Conservation (phyloP, 2,888 invertebrate species). For the Nudaria mundana region DNA sequence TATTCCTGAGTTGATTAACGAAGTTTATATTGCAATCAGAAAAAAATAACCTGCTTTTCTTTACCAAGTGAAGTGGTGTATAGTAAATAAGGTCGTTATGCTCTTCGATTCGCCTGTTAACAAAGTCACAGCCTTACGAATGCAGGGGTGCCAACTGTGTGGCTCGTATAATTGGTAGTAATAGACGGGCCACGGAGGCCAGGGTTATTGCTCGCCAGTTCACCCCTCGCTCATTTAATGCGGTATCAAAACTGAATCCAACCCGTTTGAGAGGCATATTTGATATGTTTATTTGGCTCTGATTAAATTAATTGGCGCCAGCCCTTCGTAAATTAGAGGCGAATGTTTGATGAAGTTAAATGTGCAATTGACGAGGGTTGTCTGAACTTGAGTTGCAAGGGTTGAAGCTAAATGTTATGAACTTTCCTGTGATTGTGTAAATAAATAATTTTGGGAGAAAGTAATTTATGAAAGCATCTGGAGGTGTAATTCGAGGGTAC, state of each 20-base stretch:
- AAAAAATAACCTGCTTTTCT: too few species aligned
- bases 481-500: too few species aligned
- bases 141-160: constrained; percentile 61
- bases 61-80: too few species aligned
- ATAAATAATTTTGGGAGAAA: too few species aligned
- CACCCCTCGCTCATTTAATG: constrained; percentile 32
- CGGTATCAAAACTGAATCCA: constrained; percentile 40
- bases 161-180: constrained; percentile 49
- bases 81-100: too few species aligned
- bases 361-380: constrained; percentile 6
- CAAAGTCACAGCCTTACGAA: constrained; percentile 28
- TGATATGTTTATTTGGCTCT: constrained; percentile 29
- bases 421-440: background rate
- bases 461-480: too few species aligned
- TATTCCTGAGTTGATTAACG: too few species aligned
- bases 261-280: constrained; percentile 19
- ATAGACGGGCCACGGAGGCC: constrained; percentile 34
- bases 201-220: constrained; percentile 40
- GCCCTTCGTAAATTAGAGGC: constrained; percentile 26
- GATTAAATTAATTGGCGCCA: constrained; percentile 31
- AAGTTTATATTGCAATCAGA: too few species aligned
- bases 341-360: constrained; percentile 20
- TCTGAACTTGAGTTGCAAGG: constrained; percentile 1
- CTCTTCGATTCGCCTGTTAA: constrained; percentile 12
- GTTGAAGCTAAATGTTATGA: background rate